Evolutionary conservation across 2,888 invertebrate genomes (phyloP).

Genomic region (Dendrolimus houi): DNA sequence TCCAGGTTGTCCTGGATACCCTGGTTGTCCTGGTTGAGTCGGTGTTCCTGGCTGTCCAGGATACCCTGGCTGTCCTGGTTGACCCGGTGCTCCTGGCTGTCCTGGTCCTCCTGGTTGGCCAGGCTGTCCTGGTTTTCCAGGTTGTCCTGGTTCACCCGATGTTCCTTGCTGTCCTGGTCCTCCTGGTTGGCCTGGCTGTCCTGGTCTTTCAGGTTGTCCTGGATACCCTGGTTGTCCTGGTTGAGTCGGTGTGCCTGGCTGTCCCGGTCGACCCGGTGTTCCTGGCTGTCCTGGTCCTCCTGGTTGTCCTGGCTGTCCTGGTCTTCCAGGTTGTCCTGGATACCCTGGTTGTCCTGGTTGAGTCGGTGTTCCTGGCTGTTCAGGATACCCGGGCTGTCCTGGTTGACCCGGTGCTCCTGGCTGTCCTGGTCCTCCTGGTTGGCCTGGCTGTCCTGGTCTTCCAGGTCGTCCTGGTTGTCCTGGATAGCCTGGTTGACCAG

Average conservation of each 20-base stretch:
- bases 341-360: slow-evolving; percentile 10
- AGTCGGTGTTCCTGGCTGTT: slow-evolving; percentile 14
- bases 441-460: slow-evolving; percentile 9
- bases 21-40: slow-evolving; percentile 11
- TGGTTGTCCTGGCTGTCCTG: slow-evolving; percentile 8
- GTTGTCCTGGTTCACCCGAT: slow-evolving; percentile 18
- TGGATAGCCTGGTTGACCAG: slow-evolving; percentile 13
- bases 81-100: slow-evolving; percentile 6
- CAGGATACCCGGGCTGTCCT: slow-evolving; percentile 13
- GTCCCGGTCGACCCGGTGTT: slow-evolving; percentile 18
- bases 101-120: slow-evolving; percentile 31
- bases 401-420: slow-evolving; percentile 15
- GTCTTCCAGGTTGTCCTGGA: slow-evolving; percentile 8
- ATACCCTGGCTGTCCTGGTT: slow-evolving; percentile 9
- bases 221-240: slow-evolving; percentile 33
- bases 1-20: slow-evolving; percentile 15
- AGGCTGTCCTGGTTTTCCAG: slow-evolving; percentile 25
- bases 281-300: slow-evolving; percentile 9
- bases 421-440: not conserved
- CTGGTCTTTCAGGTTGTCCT: slow-evolving; percentile 27
- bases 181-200: slow-evolving; percentile 23
- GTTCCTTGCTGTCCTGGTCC: slow-evolving; percentile 61
- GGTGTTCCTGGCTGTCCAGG: slow-evolving; percentile 11
- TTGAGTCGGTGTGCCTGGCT: slow-evolving; percentile 23
- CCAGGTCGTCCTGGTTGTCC: slow-evolving; percentile 15